Evolutionary conservation across 1,140 invertebrate species (phyloP), one percentile per base, ranked within the genome.

Genomic region (Papilio machaon): DNA sequence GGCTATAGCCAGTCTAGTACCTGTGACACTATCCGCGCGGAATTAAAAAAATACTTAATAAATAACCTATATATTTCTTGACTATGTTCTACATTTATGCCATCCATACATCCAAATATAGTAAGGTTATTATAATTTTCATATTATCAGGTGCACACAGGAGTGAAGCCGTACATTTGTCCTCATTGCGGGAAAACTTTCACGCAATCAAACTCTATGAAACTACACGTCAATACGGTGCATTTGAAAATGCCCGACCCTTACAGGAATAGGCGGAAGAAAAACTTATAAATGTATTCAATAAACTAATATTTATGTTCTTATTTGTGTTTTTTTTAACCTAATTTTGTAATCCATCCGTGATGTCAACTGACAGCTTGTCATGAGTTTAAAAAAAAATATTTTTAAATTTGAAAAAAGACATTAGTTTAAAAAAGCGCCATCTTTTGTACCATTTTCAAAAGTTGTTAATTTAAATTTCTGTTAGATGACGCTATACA

Each of bases 161-260:
- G 97, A 4, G 97, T 97, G 87, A 95, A 97, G 79, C 97, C 97
- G 0, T 98, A 97, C 93, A 95, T 95, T 17, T 99, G 98, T 88
- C 95, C 96, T 11, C 95, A 96, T 2, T 98, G 98, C 89, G 95
- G 95, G 2, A 98, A 98, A 88, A 95, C 95, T 38, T 98, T 98
- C 89, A 97, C 97, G 0, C 97, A 98, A 80, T 95, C 96, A 10
- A 96, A 96, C 13, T 96, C 95, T 0, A 89, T 96, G 81, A 95
- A 96, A 60, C 93, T 95, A 6, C 96, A 96, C 80, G 86, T 91
- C 9, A 87, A 85, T 15, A 89, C 87, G 0, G 89, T 92, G 8
- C 90, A 92, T 30, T 80, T 91, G 0, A 88, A 89, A 70, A 64
- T 90, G 73, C 87, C 88, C 1, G 79, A 85, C 11, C 85, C 85